Base-by-base conservation (phyloP, 2,113 vertebrate species). In the Perca flavescens region DNA sequence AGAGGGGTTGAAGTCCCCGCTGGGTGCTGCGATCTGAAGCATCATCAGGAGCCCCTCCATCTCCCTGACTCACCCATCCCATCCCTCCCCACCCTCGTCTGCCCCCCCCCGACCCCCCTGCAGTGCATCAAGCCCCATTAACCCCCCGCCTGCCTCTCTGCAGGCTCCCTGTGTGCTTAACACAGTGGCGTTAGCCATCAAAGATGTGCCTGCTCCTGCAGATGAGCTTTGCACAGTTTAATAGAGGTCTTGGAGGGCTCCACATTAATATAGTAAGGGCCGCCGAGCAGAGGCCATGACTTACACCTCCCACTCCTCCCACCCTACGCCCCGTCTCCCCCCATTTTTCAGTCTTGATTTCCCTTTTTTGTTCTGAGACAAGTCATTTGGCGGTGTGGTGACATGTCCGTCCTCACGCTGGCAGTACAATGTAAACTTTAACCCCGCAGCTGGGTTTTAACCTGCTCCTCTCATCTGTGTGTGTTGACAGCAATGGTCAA, bases 101-200 rank as follows among this genome's bases (percentile, higher is more conserved):
- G 40, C 40, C 68, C 19, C 87, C 77, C 85, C 77, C 89, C n/a
- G n/a, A 28, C 68, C 19, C 87, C 28, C 28, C 92, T 87, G 90
- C 91, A 69, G 74, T 74, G 85, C 90, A 93, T 89, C 91, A 94
- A 89, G 94, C 92, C 91, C 95, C 95, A 96, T 96, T 96, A 96
- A 96, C 95, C 95, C 90, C 82, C 92, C 78, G 69, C 90, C 64
- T 52, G 87, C 93, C 94, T 95, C 95, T 95, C 95, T 86, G 91
- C 92, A 91, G 92, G 94, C 90, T 92, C 89, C 90, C 93, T 94
- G 86, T 95, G 95, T 96, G 95, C 94, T 96, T 96, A 95, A 94
- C 91, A 86, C 91, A 78, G 79, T 22, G 78, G 88, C 65, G 93
- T 95, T 95, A 95, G 94, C 94, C 94, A 91, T 96, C 91, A 94